Base-by-base conservation (phyloP, 2,113 vertebrate genomes). In the Thunnus maccoyii region DNA sequence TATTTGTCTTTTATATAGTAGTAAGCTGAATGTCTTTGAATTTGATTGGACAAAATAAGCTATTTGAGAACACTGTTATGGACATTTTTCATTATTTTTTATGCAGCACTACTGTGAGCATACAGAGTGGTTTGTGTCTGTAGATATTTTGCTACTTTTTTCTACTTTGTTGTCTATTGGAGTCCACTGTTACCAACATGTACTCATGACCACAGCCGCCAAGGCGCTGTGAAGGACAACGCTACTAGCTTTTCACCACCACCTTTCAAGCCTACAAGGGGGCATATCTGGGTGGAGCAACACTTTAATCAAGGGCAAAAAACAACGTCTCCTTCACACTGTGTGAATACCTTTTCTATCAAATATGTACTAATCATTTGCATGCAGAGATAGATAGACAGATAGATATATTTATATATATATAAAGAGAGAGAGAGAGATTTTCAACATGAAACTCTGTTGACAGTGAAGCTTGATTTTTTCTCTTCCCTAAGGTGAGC, bases 401-500 rank as follows among this genome's bases (percentile, higher is more conserved):
- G 30, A 56, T 55, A 32, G 52, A 70, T 47, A 27, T 17, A 44
- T 48, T 3, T 30, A 30, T 30, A 30, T 30, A 30, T 41, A 16
- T 30, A 68, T 52, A 14, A 27, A 7, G 1, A 41, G 50, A 27
- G 69, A 48, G 13, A 60, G 4, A 27, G 1, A 41, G 7, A 41
- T 71, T 25, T 56, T 3, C 30, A 71, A 46, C 10, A 32, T 57
- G 18, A 20, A 57, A 50, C 9, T 54, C n/a, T 81, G 61, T 80
- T 77, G 74, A 47, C 52, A 64, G 18, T 78, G 27, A 61, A 61
- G 58, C 71, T 30, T 13, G 55, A 67, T 69, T 76, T 44, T 36
- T 41, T 41, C 66, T 71, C 56, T 60, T 48, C 30, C 75, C 77
- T 11, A 15, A 68, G 76, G 84, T 61, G 1, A 73, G 55, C 84